Conservation (phyloP, 2,113 vertebrate genomes). For the Burhinus oedicnemus region DNA sequence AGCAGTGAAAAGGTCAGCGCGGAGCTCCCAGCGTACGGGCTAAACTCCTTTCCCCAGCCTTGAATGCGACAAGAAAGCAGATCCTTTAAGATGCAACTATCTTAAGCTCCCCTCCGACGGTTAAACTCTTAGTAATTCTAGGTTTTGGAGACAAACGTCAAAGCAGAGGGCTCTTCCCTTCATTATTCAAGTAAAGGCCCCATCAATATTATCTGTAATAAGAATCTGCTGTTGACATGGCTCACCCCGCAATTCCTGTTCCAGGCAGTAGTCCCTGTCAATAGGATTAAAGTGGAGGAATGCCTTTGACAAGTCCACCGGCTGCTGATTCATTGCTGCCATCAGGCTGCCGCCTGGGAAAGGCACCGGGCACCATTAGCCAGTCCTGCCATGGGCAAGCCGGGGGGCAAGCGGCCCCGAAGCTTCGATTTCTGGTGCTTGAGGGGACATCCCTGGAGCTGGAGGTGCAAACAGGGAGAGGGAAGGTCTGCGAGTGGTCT, state of each 20-base stretch:
- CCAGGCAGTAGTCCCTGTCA: constrained; percentile 73
- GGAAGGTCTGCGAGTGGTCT: neutral
- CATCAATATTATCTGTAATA: constrained; percentile 79
- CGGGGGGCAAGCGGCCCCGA: neutral
- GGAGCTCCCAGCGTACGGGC: constrained; percentile 27
- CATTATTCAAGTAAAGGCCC: constrained; percentile 76
- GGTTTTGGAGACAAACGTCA: constrained; percentile 77
- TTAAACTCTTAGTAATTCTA: constrained; percentile 76
- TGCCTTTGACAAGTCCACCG: constrained; percentile 72
- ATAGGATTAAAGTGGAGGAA: constrained; percentile 77
- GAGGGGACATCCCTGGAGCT: neutral
- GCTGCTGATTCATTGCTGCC: constrained; percentile 73
- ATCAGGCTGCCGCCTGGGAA: constrained; percentile 66
- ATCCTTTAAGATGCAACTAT: constrained; percentile 76
- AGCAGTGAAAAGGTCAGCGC: constrained; percentile 71
- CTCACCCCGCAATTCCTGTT: constrained; percentile 74
- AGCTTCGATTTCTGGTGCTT: neutral
- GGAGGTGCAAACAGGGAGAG: rapidly evolving
- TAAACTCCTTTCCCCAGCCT: constrained; percentile 66
- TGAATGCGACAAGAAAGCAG: constrained; percentile 70
- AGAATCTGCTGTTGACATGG: constrained; percentile 79
- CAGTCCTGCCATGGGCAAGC: rapidly evolving
- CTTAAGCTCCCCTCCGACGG: constrained; percentile 69
- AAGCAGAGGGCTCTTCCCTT: constrained; percentile 76
- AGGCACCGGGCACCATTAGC: neutral